Evolutionary conservation across 2,888 invertebrate species (phyloP), one percentile per base, ranked within the genome.

Genomic region (Troilus luridus): DNA sequence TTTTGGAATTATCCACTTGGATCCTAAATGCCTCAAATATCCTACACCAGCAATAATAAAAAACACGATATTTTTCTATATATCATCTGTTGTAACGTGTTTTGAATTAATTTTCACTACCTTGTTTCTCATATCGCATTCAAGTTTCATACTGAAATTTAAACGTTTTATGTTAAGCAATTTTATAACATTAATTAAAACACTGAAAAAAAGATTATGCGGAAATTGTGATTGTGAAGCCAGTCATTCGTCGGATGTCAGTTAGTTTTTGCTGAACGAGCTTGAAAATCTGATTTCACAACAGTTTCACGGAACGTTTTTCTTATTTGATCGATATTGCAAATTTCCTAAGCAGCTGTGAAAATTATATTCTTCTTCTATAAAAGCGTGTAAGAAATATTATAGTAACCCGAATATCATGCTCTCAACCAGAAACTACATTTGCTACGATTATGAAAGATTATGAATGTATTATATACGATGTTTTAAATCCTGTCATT

Each of bases 201-300:
- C 2, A 27, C 10, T 41, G 10, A 19, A 77, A 77, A 77, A 77
- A 24, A 5, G 56, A n/a, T 54, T 85, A 5, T 10, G 56, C 56
- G 85, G 85, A 85, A 85, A 56, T 56, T 21, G 27, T 77, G 56
- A n/a, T 41, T n/a, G 85, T 58, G 85, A 85, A 54, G 85, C n/a
- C n/a, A 12, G n/a, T 54, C 54, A 85, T 85, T 85, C 10, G n/a
- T 85, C 56, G n/a, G 85, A 58, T n/a, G 56, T n/a, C 56, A 56
- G 21, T 5, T 21, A 0, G 85, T 85, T 85, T 85, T 85, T 85
- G n/a, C 1, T 11, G n/a, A 85, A 11, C 85, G 85, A 58, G 85
- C 85, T n/a, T 85, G 85, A 56, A n/a, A 85, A 85, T 85, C 56
- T 56, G 56, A 85, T 85, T 85, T 85, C 85, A 85, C 56, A n/a